phyloP scores from a whole-genome alignment of 2,797 vertebrate genomes.

The Chaunax sp. region DNA sequence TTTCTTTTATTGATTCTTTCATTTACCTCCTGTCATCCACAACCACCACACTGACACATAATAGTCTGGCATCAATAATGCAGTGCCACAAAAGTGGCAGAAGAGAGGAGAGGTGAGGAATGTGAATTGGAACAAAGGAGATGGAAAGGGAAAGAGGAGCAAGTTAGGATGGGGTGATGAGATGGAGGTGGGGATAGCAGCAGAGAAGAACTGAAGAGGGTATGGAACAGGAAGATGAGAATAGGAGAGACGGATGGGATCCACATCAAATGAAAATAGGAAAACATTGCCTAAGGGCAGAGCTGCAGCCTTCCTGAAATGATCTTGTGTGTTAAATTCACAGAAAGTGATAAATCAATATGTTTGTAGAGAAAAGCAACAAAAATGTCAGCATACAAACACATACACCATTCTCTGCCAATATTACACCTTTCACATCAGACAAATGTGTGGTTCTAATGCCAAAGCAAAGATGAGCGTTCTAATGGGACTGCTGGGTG shows the following conservation, averaged over 20 bases:
- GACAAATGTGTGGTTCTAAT: not conserved
- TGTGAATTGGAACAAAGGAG: constrained; percentile 43
- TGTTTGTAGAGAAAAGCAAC: constrained; percentile 10
- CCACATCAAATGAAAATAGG: not conserved
- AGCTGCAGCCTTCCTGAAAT: constrained; percentile 12
- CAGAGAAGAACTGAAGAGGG: not conserved
- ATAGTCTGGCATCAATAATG: constrained; percentile 56
- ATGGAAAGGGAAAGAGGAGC: constrained; percentile 24
- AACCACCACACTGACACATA: constrained; percentile 31
- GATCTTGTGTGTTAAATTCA: constrained; percentile 1
- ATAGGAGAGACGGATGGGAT: not conserved
- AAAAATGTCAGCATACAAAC: not conserved
- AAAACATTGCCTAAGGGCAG: not conserved
- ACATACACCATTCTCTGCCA: not conserved
- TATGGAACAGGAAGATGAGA: constrained; percentile 16
- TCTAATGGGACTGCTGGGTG: not conserved
- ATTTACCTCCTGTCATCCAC: constrained; percentile 17
- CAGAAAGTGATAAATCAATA: constrained; percentile 4
- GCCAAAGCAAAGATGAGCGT: not conserved
- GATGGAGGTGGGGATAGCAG: constrained; percentile 23
- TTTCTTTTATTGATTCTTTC: constrained; percentile 3
- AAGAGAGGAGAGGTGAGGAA: constrained; percentile 21
- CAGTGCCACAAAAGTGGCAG: constrained; percentile 36
- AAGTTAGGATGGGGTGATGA: constrained; percentile 21
- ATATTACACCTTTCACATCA: constrained; percentile 23